phyloP scores from a whole-genome alignment of 2,113 vertebrate species.

The Mus spicilegus region DNA sequence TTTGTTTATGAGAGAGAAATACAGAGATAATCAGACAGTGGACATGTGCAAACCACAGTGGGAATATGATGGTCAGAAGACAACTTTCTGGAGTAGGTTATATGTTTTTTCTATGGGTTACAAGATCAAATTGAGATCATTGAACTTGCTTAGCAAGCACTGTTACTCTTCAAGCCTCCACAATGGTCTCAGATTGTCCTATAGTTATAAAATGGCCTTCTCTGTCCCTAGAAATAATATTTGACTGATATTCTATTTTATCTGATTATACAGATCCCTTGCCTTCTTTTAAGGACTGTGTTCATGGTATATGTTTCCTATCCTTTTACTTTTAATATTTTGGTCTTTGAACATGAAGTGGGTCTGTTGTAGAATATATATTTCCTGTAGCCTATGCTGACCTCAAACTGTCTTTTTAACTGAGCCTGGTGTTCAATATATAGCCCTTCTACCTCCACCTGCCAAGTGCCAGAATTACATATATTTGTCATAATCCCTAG shows the following conservation, averaged over 20 bases:
- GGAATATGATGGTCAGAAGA: not conserved
- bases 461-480: not conserved
- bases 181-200: not conserved
- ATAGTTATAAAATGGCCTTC: not conserved
- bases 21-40: not conserved
- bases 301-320: not conserved
- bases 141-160: no score
- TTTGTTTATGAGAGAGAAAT: not conserved
- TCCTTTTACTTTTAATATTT: not conserved
- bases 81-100: not conserved
- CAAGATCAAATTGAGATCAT: not conserved
- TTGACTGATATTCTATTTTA: slow-evolving; percentile 8
- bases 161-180: not conserved
- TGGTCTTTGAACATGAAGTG: slow-evolving; percentile 11
- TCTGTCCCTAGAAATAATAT: not conserved
- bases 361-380: not conserved
- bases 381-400: not conserved
- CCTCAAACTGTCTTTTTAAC: no score
- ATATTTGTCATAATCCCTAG: not conserved
- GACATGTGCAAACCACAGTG: not conserved
- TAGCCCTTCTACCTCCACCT: not conserved
- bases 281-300: not conserved
- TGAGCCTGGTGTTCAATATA: not conserved
- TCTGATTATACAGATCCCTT: not conserved
- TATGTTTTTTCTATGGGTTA: no score